A percentile compares a stretch with the other conserved stretches of the same genome.
Evolutionary conservation across 2,888 invertebrate species (phyloP).

Genomic region (Noctua janthe): DNA sequence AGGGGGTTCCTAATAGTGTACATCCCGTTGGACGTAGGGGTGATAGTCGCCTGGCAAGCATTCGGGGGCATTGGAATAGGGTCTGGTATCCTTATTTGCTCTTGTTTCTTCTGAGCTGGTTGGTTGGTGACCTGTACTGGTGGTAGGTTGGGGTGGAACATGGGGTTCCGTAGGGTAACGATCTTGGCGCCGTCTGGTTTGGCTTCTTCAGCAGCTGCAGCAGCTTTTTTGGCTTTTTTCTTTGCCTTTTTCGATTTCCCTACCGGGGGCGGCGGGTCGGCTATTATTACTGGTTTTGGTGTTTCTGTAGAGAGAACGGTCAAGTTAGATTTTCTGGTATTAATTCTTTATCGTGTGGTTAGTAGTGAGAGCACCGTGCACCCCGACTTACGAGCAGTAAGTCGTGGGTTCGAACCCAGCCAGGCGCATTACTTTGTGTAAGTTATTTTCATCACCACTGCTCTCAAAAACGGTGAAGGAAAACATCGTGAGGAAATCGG

Average conservation of each 20-base stretch:
- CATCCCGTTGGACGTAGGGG: conserved; percentile 92
- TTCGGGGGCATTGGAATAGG: conserved; percentile 87
- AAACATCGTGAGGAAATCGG: no score
- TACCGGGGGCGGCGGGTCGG: conserved; percentile 74
- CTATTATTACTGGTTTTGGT: conserved; percentile 78
- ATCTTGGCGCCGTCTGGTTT: conserved; percentile 90
- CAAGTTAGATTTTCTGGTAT: not conserved
- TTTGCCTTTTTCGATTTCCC: conserved; percentile 87
- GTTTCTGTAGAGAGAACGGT: conserved; percentile 73
- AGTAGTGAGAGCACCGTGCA: no score
- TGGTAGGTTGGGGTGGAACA: conserved; percentile 92
- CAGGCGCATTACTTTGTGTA: no score
- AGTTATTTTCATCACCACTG: no score
- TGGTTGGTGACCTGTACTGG: conserved; percentile 79
- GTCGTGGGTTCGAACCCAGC: no score
- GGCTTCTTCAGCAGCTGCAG: conserved; percentile 79
- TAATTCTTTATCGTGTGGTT: not conserved
- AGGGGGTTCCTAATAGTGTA: conserved; percentile 95
- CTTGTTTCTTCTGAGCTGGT: conserved; percentile 78
- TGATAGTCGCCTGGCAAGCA: conserved; percentile 88
- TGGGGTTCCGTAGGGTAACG: conserved; percentile 95
- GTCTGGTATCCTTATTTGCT: conserved; percentile 84
- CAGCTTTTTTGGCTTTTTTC: conserved; percentile 88
- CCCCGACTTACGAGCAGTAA: no score
- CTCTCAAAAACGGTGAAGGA: no score